A percentile compares a stretch with the other conserved stretches of the same genome.
These are phyloP conservation scores for Progne subis DNA, from an alignment of 2,113 vertebrate species.

Conservation along the genomic window DNA sequence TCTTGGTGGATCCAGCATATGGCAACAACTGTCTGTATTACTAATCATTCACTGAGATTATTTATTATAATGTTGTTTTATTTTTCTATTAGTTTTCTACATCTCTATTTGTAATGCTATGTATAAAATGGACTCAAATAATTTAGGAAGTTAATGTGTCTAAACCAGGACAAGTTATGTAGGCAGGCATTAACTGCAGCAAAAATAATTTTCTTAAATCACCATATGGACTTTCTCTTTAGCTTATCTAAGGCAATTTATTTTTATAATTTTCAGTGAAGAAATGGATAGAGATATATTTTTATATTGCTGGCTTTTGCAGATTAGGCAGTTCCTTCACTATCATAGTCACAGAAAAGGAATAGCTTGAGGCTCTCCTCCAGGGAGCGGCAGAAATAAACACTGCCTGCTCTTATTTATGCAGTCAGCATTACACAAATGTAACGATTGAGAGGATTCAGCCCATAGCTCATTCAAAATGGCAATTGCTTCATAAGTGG, in stretches of 20 bases:
- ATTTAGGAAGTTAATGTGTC: neutral
- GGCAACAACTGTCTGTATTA: neutral
- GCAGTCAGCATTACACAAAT: neutral
- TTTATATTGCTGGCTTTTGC: neutral
- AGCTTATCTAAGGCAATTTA: neutral
- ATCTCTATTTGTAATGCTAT: neutral
- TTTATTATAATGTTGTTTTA: neutral
- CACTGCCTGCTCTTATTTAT: neutral
- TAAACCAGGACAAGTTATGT: neutral
- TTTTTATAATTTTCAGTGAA: neutral
- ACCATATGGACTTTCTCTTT: neutral
- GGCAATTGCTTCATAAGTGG: neutral
- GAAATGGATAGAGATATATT: neutral
- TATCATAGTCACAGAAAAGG: neutral
- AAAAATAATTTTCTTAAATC: neutral
- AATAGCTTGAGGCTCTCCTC: neutral
- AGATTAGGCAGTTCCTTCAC: neutral
- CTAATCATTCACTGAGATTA: neutral
- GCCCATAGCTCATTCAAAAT: neutral
- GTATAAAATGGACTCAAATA: neutral
- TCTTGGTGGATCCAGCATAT: neutral
- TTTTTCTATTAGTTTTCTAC: neutral
- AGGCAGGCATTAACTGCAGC: neutral
- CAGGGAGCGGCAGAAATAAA: neutral
- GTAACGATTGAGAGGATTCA: neutral